A percentile compares a stretch with the other conserved stretches of the same genome.
Evolutionary conservation across 2,888 invertebrate species (phyloP).

Genomic region (Drosophila melanosoma): DNA sequence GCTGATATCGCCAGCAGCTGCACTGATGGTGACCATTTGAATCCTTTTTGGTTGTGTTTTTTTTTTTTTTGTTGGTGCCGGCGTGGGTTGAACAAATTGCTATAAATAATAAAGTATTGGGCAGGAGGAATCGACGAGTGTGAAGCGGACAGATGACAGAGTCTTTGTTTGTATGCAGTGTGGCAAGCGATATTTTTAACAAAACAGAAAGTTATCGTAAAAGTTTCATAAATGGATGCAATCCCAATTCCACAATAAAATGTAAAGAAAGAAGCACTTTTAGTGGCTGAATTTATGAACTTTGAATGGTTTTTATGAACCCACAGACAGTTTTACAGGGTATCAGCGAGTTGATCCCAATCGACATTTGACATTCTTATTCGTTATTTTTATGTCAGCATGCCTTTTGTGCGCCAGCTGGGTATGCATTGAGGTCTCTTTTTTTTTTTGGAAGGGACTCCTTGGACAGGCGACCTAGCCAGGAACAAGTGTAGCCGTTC

Average conservation of each 20-base stretch:
- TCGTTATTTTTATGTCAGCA: slow-evolving; percentile 40
- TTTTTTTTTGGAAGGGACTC: slow-evolving; percentile 22
- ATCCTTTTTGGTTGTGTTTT: slow-evolving; percentile 27
- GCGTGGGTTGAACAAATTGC: slow-evolving; percentile 57
- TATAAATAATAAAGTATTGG: slow-evolving; percentile 69
- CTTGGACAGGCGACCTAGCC: slow-evolving; percentile 21
- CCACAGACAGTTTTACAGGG: slow-evolving; percentile 4
- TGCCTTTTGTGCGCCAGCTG: slow-evolving; percentile 40
- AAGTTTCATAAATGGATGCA: background rate
- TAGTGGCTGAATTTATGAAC: background rate
- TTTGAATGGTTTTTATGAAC: background rate
- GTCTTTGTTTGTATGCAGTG: slow-evolving; percentile 28
- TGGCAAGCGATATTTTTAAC: background rate
- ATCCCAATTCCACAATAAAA: background rate
- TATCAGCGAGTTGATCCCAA: background rate
- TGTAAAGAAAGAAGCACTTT: background rate
- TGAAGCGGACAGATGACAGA: background rate
- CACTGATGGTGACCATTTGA: slow-evolving; percentile 41
- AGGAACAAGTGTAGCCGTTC: slow-evolving; percentile 57
- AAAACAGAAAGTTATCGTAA: background rate
- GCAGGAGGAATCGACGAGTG: slow-evolving; percentile 8
- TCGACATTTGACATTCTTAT: background rate
- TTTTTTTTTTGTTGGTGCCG: slow-evolving; percentile 7
- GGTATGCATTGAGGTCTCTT: slow-evolving; percentile 34
- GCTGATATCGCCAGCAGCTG: slow-evolving; percentile 27